Evolutionary conservation across 1,140 invertebrate species (phyloP), one percentile per base, ranked within the genome.

Genomic region (Gryllus bimaculatus): DNA sequence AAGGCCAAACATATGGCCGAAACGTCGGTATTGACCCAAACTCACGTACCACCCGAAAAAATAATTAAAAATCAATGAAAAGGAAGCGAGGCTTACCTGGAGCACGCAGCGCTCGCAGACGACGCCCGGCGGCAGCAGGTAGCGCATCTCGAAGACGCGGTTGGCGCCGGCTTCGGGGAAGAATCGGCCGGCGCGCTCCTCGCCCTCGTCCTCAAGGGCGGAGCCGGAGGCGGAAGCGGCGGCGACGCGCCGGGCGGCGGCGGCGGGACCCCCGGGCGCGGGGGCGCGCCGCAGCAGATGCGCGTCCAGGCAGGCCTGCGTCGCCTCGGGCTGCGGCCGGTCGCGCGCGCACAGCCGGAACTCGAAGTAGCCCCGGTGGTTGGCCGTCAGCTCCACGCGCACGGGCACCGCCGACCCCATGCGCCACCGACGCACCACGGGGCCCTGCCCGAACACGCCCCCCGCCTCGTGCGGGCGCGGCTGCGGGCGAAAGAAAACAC

Each of bases 401-500:
- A 96, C 90, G 8, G 89, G 90, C 78, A 96, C 91, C 10, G 89
- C 85, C 13, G 91, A 88, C 47, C 90, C 90, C 0, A 90, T 89
- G 54, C 89, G 86, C 83, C 96, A 96, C 83, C 90, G 90, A 0
- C 93, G 88, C 0, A 94, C 93, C 48, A 95, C 92, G n/a, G 94
- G 88, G 0, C 93, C 92, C 82, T 92, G 89, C 0, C 93, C 94
- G 86, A 93, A 97, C 78, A 90, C 91, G 7, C 95, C 95, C 0
- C 95, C 94, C 48, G 89, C 91, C 86, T 97, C 96, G 85, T 97
- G 94, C 0, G 91, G 86, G 47, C 94, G 89, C 7, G 94, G 94
- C 87, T 86, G 89, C 84, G 83, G 83, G 78, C 81, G 0, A 21
- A 74, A 73, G 26, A 48, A 47, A 77, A 13, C 54, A 66, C 10